phyloP scores from a whole-genome alignment of 2,113 vertebrate species.

The Ctenomys sociabilis region DNA sequence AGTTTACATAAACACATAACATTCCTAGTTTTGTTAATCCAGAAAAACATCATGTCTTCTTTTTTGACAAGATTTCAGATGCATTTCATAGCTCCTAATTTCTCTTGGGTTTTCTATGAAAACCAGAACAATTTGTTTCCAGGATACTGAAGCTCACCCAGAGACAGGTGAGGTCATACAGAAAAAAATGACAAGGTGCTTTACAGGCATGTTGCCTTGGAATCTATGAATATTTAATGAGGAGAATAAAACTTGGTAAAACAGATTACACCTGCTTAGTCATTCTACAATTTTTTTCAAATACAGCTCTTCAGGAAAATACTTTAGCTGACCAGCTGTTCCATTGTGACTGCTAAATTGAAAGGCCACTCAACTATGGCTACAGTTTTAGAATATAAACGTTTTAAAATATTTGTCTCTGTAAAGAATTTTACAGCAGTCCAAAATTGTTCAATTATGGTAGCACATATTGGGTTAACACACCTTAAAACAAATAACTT shows the following conservation, averaged over 20 bases:
- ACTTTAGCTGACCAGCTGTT: slow-evolving; percentile 63
- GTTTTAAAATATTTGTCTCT: neutral
- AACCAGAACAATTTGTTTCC: neutral
- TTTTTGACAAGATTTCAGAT: neutral
- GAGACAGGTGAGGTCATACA: slow-evolving; percentile 4
- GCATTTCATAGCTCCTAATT: neutral
- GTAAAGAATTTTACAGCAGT: neutral
- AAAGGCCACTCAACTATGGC: slow-evolving; percentile 36
- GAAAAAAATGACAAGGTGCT: slow-evolving; percentile 43
- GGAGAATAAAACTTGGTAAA: slow-evolving; percentile 62
- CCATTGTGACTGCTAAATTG: slow-evolving; percentile 30
- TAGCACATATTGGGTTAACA: neutral
- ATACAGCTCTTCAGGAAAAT: slow-evolving; percentile 59
- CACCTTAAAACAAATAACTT: neutral
- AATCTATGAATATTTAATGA: slow-evolving; percentile 57
- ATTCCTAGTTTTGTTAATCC: slow-evolving; percentile 25
- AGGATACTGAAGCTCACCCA: neutral
- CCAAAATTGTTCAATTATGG: neutral
- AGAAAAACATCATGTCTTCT: neutral
- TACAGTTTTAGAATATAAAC: neutral
- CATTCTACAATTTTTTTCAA: slow-evolving; percentile 45
- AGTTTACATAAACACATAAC: neutral
- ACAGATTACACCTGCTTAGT: slow-evolving; percentile 50
- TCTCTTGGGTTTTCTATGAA: slow-evolving; percentile 35
- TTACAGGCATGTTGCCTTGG: slow-evolving; percentile 51